Evolutionary conservation across 1,140 invertebrate genomes (phyloP), one percentile per base, ranked within the genome.

Genomic region (Leptestheria dahalacensis): DNA sequence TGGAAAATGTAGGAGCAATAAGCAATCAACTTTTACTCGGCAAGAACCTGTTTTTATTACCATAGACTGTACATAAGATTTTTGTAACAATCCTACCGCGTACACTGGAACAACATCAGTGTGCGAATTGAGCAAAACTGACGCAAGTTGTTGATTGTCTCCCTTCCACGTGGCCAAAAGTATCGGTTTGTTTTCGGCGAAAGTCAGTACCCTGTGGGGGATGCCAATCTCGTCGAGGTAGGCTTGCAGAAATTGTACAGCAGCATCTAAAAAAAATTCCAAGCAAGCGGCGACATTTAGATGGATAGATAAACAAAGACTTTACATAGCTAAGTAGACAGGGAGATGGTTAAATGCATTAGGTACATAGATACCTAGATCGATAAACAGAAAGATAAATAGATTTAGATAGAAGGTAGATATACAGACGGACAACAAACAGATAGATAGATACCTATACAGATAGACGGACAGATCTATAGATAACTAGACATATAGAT

Each of bases 101-200:
- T 83, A 91, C 0, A 92, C 90, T 3, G 92, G 91, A 2, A 97
- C 93, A 24, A 96, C 91, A 74, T 96, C 92, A 79, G 89, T 95
- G 65, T 96, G 92, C 12, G 89, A 93, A 69, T 95, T 94, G 1
- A 97, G 77, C 25, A 95, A 66, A 28, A 97, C 74, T 1, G 84
- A 76, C 1, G 83, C 80, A 53, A 88, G 68, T 1, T 72, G 64
- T 0, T 88, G 85, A 10, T 89, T 71, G 1, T 69, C 74, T 41
- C 92, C 92, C 60, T 71, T 65, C 84, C 88, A 91, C 53, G 85
- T 91, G 68, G 96, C 80, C 15, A 94, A 72, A 20, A 89, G 75
- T 12, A 91, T 74, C 1, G 88, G 89, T 67, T 86, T 88, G 23
- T 75, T 74, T 0, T 79, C 75, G 64, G 76, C 70, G 1, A 76